These are phyloP conservation scores for Miniopterus natalensis DNA, from an alignment of 2,113 vertebrate species.

Conservation along the genomic window DNA sequence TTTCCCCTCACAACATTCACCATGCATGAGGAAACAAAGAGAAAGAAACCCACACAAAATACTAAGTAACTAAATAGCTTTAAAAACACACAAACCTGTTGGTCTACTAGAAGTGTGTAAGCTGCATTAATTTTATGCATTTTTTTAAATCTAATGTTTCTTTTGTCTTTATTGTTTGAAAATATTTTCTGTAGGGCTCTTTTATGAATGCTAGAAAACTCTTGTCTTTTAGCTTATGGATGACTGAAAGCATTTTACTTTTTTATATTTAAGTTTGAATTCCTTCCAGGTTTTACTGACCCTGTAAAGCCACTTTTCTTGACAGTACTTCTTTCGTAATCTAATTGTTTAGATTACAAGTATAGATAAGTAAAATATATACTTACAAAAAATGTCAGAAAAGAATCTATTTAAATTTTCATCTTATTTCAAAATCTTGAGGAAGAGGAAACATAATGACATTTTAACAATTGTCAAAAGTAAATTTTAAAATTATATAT, in stretches of 20 bases:
- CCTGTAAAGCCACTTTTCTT: background rate
- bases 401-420: conserved; percentile 8
- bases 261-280: background rate
- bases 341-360: background rate
- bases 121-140: background rate
- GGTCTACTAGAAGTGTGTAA: background rate
- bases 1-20: background rate
- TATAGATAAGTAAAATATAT: background rate
- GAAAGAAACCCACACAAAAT: background rate
- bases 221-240: background rate
- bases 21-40: background rate
- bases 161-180: background rate
- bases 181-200: background rate
- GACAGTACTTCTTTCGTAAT: background rate
- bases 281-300: background rate
- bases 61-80: background rate
- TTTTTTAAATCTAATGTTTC: background rate
- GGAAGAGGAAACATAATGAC: background rate
- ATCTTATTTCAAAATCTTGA: background rate
- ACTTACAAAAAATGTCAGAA: background rate
- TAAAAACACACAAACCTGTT: background rate
- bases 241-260: background rate
- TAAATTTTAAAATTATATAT: background rate
- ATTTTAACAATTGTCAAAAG: background rate
- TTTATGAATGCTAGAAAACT: background rate